A percentile compares a stretch with the other conserved stretches of the same genome.
Evolutionary conservation across 2,113 vertebrate genomes (phyloP).

Genomic region (Nipponia nippon): DNA sequence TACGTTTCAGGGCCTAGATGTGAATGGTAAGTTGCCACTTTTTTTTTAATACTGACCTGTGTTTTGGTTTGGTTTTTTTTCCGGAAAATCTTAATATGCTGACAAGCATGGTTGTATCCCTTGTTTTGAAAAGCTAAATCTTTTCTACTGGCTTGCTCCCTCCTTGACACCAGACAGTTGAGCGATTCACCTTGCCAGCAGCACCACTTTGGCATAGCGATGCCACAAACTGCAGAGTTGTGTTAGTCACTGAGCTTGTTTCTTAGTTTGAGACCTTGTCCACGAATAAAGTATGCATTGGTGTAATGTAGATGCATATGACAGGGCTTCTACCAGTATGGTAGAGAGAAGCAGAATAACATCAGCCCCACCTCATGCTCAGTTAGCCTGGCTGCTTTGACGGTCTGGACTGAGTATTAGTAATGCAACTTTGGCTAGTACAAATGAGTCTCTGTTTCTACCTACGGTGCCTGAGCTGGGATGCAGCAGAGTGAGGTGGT

Average conservation of each 20-base stretch:
- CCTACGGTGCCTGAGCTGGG: background rate
- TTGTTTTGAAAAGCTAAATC: background rate
- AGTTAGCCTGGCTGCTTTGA: background rate
- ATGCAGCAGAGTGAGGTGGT: background rate
- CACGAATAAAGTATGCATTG: accelerated
- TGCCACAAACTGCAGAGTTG: background rate
- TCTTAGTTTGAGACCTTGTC: background rate
- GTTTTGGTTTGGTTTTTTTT: background rate
- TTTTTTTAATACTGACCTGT: background rate
- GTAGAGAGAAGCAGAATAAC: background rate
- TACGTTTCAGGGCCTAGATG: constrained; percentile 71
- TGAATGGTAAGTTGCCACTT: constrained; percentile 77
- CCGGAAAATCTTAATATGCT: background rate
- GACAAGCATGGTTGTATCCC: background rate
- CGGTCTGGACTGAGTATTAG: background rate
- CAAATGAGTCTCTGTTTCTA: background rate
- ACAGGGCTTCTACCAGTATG: background rate
- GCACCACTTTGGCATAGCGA: background rate
- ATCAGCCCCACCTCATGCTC: background rate
- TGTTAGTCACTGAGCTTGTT: background rate
- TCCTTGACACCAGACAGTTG: background rate
- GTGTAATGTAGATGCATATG: background rate
- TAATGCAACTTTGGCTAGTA: background rate
- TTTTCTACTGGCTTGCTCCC: background rate
- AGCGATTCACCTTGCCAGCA: background rate